A percentile compares a stretch with the other conserved stretches of the same genome.
These are phyloP conservation scores for Porites evermanni DNA, from an alignment of 92 coral and sea anemone species.

Conservation along the genomic window DNA sequence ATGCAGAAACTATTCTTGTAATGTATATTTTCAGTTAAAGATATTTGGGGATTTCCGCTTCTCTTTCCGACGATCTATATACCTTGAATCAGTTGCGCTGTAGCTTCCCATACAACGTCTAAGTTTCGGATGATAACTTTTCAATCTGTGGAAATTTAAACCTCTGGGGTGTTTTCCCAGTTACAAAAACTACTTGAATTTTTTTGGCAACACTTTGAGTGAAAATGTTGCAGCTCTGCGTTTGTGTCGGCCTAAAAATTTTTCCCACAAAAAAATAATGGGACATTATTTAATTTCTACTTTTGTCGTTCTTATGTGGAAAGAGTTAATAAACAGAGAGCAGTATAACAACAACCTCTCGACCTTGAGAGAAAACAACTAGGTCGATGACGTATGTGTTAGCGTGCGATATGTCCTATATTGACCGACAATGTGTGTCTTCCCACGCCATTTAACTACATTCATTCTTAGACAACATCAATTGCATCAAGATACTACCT, in stretches of 20 bases:
- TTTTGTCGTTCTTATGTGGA: background rate
- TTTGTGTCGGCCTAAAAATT: background rate
- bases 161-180: background rate
- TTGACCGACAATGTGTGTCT: constrained; percentile 25
- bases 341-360: constrained; percentile 38
- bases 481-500: constrained; percentile 16
- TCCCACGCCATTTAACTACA: constrained; percentile 54
- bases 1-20: background rate
- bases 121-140: background rate
- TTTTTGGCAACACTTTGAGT: too few species aligned
- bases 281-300: background rate
- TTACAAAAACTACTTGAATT: background rate
- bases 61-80: background rate
- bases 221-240: background rate
- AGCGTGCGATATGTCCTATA: constrained; percentile 45
- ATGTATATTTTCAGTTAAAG: constrained; percentile 17
- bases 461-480: constrained; percentile 29
- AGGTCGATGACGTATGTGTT: constrained; percentile 50
- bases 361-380: constrained; percentile 51
- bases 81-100: constrained; percentile 13
- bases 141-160: too few species aligned
- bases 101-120: background rate
- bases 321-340: constrained; percentile 5
- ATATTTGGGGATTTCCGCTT: background rate
- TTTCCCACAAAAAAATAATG: background rate